Conservation (phyloP, 2,797 vertebrate genomes). For the Tiaroga cobitis region DNA sequence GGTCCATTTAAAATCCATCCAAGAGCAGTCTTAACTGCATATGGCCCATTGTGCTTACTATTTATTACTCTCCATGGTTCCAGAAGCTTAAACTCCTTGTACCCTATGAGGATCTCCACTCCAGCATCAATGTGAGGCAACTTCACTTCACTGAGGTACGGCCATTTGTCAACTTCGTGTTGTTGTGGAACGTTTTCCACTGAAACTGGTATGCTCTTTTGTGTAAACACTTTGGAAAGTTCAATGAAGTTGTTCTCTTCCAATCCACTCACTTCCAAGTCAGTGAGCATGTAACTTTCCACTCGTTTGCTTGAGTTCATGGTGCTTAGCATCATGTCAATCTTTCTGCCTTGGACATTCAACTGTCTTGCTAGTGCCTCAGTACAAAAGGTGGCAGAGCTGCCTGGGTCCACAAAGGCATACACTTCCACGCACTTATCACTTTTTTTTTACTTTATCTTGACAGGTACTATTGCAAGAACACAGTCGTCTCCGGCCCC, state of each 20-base stretch:
- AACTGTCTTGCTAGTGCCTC: slow-evolving; percentile 22
- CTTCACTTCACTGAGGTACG: neutral
- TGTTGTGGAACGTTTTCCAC: too few relatives aligned
- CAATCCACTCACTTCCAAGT: slow-evolving; percentile 26
- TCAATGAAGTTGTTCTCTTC: slow-evolving; percentile 38
- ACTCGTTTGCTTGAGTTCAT: slow-evolving; percentile 17
- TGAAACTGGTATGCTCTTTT: slow-evolving; percentile 17
- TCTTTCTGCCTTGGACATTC: slow-evolving; percentile 24
- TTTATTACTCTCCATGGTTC: slow-evolving; percentile 36
- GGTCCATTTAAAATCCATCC: slow-evolving; percentile 36
- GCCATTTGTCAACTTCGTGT: slow-evolving; percentile 7
- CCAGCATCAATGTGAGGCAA: slow-evolving; percentile 1
- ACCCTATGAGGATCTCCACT: slow-evolving; percentile 40
- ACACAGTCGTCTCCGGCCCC: slow-evolving; percentile 25
- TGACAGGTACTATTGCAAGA: slow-evolving; percentile 18
- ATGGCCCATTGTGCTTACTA: neutral
- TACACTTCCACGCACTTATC: slow-evolving; percentile 13
- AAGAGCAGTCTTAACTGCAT: slow-evolving; percentile 40
- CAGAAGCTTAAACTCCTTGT: neutral
- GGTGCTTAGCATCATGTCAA: slow-evolving; percentile 24
- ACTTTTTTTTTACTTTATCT: slow-evolving; percentile 38
- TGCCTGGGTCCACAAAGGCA: slow-evolving; percentile 43
- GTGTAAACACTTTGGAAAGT: slow-evolving; percentile 21
- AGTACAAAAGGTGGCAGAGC: slow-evolving; percentile 9
- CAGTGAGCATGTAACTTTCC: slow-evolving; percentile 7